phyloP scores from a whole-genome alignment of 2,797 vertebrate genomes.

The Hydrolagus colliei region DNA sequence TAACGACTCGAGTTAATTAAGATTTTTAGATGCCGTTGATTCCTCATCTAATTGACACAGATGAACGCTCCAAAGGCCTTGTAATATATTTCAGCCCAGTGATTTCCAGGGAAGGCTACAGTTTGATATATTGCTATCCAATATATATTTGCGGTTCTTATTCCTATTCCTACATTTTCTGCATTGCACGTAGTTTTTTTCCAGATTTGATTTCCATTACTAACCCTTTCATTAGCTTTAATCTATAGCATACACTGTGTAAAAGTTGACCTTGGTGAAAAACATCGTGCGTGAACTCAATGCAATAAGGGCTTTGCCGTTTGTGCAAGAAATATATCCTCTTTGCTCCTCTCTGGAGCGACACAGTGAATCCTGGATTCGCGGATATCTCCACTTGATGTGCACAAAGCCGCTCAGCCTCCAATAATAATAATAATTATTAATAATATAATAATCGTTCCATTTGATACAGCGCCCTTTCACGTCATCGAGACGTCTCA shows the following conservation, averaged over 20 bases:
- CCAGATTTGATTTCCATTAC: constrained; percentile 6
- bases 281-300: neutral
- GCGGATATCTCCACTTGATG: neutral
- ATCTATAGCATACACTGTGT: constrained; percentile 16
- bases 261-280: constrained; percentile 1
- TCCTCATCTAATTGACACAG: neutral
- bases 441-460: too few relatives aligned
- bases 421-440: too few relatives aligned
- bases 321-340: too few relatives aligned
- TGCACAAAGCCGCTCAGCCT: neutral
- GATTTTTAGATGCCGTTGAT: neutral
- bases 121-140: neutral
- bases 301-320: too few relatives aligned
- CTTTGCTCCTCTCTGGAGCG: too few relatives aligned
- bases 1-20: neutral
- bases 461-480: too few relatives aligned
- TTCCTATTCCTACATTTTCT: neutral
- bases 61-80: neutral
- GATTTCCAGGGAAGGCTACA: neutral
- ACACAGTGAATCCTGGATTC: neutral
- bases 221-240: constrained; percentile 6
- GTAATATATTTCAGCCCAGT: neutral
- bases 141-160: neutral
- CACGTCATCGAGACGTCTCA: too few relatives aligned
- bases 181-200: constrained; percentile 5